These are phyloP conservation scores for Dioctria linearis DNA, from an alignment of 2,888 invertebrate genomes.

Conservation along the genomic window DNA sequence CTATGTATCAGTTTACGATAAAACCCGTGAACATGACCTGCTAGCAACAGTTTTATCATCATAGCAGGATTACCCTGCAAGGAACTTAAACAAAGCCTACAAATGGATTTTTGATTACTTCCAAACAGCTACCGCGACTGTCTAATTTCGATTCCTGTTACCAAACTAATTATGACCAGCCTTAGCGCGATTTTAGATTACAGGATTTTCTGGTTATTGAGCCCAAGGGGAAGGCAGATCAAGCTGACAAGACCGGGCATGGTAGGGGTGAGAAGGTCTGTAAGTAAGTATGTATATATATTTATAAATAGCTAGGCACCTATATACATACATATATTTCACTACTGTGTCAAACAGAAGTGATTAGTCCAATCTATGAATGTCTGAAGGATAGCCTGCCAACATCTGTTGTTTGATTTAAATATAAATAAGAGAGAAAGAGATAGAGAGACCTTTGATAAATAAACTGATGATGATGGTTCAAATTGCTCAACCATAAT, in stretches of 20 bases:
- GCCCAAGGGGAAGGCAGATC: not conserved
- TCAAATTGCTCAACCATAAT: slow-evolving; percentile 13
- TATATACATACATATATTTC: not conserved
- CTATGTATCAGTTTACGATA: not conserved
- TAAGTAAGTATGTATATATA: not conserved
- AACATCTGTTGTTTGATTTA: slow-evolving; percentile 7
- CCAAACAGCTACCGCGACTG: slow-evolving; percentile 40
- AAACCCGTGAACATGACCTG: slow-evolving; percentile 10
- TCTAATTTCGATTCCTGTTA: slow-evolving; percentile 40
- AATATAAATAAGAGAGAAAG: not conserved
- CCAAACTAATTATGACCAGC: slow-evolving; percentile 30
- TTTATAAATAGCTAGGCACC: not conserved
- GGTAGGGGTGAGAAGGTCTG: not conserved
- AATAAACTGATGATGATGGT: slow-evolving; percentile 18
- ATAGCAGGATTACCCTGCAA: slow-evolving; percentile 8
- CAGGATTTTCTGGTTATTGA: slow-evolving; percentile 5
- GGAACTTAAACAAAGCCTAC: slow-evolving; percentile 31
- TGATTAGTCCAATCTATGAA: slow-evolving; percentile 24
- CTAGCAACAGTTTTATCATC: slow-evolving; percentile 4
- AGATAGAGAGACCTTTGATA: not conserved
- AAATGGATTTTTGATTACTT: slow-evolving; percentile 54
- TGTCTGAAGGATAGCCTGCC: not conserved
- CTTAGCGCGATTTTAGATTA: not conserved
- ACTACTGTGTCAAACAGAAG: slow-evolving; percentile 26
- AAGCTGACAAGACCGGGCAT: not conserved